These are phyloP conservation scores for Cryptotis parvus DNA, from an alignment of 2,113 vertebrate species.

Conservation along the genomic window DNA sequence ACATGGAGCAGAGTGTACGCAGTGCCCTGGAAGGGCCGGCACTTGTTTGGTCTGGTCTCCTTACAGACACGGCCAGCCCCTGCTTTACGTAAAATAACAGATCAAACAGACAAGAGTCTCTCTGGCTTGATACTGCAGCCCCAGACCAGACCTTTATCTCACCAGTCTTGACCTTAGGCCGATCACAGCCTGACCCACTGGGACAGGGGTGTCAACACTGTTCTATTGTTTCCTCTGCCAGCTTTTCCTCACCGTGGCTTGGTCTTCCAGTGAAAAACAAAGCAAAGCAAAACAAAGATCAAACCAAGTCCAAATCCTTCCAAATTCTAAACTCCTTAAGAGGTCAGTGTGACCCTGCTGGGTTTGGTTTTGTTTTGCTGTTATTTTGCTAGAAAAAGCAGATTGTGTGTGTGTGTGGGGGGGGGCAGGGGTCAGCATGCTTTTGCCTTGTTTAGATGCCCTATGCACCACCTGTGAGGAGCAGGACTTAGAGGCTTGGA, in stretches of 20 bases:
- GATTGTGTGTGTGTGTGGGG: neutral
- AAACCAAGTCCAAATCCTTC: neutral
- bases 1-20: fast-evolving
- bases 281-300: slow-evolving; percentile 34
- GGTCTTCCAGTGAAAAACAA: slow-evolving; percentile 16
- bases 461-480: neutral
- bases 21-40: neutral
- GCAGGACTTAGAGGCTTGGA: neutral
- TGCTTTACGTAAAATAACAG: slow-evolving; percentile 5
- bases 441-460: neutral
- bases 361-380: neutral
- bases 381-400: too few species aligned
- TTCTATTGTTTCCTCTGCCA: slow-evolving; percentile 52
- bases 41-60: neutral
- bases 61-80: neutral
- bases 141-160: neutral
- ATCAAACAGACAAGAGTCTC: neutral
- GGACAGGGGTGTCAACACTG: neutral
- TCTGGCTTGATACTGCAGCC: neutral
- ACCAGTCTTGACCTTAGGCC: neutral
- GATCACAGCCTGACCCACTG: neutral
- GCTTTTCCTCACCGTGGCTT: slow-evolving; percentile 50
- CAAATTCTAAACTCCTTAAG: neutral
- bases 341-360: neutral
- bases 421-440: too few species aligned